A percentile compares a stretch with the other conserved stretches of the same genome.
These are phyloP conservation scores for Heliocidaris tuberculata DNA, from an alignment of 35 echinoderm and acorn worm species.

Conservation along the genomic window DNA sequence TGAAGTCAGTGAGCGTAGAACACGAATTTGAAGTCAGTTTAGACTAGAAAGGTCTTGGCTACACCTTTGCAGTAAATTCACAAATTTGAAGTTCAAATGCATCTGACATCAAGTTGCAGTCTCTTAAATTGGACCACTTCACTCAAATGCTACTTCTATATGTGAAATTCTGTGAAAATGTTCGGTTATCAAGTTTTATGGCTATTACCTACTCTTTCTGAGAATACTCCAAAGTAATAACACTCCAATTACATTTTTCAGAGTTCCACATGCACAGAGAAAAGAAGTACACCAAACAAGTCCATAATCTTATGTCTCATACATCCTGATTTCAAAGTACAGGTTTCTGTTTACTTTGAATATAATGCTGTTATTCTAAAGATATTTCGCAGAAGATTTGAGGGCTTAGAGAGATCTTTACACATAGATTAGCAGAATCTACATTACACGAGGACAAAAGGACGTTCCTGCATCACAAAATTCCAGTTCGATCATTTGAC, in stretches of 20 bases:
- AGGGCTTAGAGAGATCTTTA: neutral
- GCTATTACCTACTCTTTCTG: neutral
- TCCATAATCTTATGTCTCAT: neutral
- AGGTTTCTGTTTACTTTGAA: neutral
- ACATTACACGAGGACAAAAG: neutral
- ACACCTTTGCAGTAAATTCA: neutral
- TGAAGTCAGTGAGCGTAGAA: neutral
- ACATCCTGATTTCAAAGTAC: neutral
- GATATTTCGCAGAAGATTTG: neutral
- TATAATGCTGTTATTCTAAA: neutral
- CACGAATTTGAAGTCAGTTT: neutral
- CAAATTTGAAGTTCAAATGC: neutral
- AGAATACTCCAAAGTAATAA: neutral
- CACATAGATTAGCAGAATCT: neutral
- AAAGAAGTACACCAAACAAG: neutral
- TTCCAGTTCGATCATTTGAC: neutral
- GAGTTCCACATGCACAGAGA: neutral
- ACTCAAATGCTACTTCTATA: neutral
- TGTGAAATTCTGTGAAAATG: neutral
- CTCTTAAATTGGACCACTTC: neutral
- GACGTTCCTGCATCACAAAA: neutral
- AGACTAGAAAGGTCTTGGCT: neutral
- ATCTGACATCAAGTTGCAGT: neutral
- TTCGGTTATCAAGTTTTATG: neutral
- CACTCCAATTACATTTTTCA: neutral